Evolutionary conservation across 2,888 invertebrate species (phyloP), one percentile per base, ranked within the genome.

Genomic region (Phymatocera aterrima): DNA sequence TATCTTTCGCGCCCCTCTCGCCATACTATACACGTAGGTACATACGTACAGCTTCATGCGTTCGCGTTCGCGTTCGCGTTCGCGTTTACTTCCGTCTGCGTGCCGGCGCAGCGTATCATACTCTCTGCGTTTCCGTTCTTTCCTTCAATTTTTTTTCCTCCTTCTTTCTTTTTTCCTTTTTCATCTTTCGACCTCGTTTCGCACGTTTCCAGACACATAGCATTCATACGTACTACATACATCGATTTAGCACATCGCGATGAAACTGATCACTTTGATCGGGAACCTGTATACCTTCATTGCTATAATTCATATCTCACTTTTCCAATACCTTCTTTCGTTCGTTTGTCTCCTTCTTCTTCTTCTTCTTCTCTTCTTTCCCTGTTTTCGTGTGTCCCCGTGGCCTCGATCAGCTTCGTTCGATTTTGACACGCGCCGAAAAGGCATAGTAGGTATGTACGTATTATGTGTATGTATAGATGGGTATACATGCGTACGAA

Each of bases 1-100:
- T 83, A 86, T 86, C 83, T 82, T 85, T n/a, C 34, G 15, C 68
- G 15, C 78, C 61, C 83, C 80, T 82, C 80, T 81, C 79, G 74
- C 79, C 74, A 77, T n/a, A n/a, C n/a, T n/a, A n/a, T n/a, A n/a
- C n/a, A n/a, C n/a, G n/a, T n/a, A n/a, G n/a, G n/a, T n/a, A n/a
- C n/a, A n/a, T n/a, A n/a, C 72, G 54, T 54, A 54, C 6, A 24
- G 21, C 40, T 40, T 24, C 1, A 5, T 46, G 24, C 24, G 24
- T 46, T 28, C n/a, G 43, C 68, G 54, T 54, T 54, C 54, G 12
- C 31, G 31, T 31, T 64, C 37, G 34, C 64, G 48, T 72, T 72
- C 46, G 21, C 51, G 34, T 72, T 51, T 61, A 4, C 31, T 31
- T 21, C 51, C 31, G 48, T 24, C 34, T 43, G 51, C 21, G 24